Evolutionary conservation across 2,888 invertebrate species (phyloP).

Genomic region (Schizotus pectinicornis): DNA sequence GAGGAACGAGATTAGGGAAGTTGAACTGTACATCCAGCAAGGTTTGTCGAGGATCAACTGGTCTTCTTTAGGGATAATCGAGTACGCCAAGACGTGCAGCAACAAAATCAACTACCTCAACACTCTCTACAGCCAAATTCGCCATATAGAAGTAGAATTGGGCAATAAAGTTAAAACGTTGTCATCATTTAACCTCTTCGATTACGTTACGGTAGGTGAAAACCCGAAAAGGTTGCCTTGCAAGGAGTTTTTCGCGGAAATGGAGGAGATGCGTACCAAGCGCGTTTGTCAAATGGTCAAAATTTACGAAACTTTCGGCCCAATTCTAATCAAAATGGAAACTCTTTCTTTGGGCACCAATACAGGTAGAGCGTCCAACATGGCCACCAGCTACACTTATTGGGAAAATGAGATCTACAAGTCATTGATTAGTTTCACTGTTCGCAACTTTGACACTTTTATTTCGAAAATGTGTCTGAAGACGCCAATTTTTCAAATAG

Average conservation of each 20-base stretch:
- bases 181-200: conserved; percentile 66
- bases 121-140: conserved; percentile 72
- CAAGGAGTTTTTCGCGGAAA: conserved; percentile 72
- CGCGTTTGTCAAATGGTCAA: conserved; percentile 71
- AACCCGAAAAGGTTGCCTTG: conserved; percentile 45
- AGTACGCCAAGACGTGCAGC: conserved; percentile 70
- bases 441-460: conserved; percentile 75
- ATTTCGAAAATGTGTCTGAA: conserved; percentile 59
- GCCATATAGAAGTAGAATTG: conserved; percentile 71
- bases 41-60: conserved; percentile 85
- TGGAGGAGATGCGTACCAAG: conserved; percentile 72
- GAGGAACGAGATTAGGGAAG: conserved; percentile 70
- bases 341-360: conserved; percentile 81
- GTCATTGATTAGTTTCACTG: conserved; percentile 69
- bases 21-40: conserved; percentile 78
- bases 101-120: conserved; percentile 65
- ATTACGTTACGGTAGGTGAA: conserved; percentile 47
- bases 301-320: conserved; percentile 80
- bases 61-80: conserved; percentile 82
- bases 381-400: conserved; percentile 77
- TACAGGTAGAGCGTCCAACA: conserved; percentile 74
- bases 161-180: conserved; percentile 64
- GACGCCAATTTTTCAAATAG: conserved; percentile 78
- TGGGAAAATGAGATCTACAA: conserved; percentile 85
- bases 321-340: conserved; percentile 85